Evolutionary conservation across 1,140 invertebrate genomes (phyloP), one percentile per base, ranked within the genome.

Genomic region (Diploscapter pachys): DNA sequence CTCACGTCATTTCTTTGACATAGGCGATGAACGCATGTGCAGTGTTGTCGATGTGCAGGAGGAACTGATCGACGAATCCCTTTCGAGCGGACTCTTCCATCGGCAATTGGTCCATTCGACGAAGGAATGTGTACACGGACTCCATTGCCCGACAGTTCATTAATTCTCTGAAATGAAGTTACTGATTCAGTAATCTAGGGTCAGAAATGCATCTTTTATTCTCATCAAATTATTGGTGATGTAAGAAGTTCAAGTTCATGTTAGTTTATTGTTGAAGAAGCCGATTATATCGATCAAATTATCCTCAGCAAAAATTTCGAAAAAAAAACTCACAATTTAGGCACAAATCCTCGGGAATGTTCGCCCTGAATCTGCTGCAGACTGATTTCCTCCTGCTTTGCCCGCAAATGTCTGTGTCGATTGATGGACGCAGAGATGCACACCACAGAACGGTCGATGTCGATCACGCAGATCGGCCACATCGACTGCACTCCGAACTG

Each of bases 381-480:
- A 5, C 13, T 59, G 49, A 13, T 51, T 64, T 6, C 54, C 66
- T 75, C 67, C n/a, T 54, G 59, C 53, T 75, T 69, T 50, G 65
- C 65, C 13, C 72, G 5, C 49, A 61, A 63, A 48, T 72, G n/a
- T 64, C 67, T 13, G 59, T 78, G 77, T 55, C 69, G 72, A 53
- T 51, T 62, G 56, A 69, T 76, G 5, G 77, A 54, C 50, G 73
- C 74, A 54, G 73, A 76, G 64, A 75, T 68, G 49, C 63, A 71
- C 49, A 78, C 77, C 4, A 69, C 69, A 4, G 57, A 63, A 31
- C 75, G 68, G 49, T 75, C 69, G 4, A 78, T 13, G 63, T 78
- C 77, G 8, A 78, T 71, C 2, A 78, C 72, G 56, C 74, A 78
- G n/a, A 77, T 78, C 2, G 77, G 75, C 77, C 77, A 78, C 0